Percentiles rank a stretch among this genome's conserved stretches.
Conservation (phyloP, 92 coral and sea anemone genomes). For the Siderastrea radians region DNA sequence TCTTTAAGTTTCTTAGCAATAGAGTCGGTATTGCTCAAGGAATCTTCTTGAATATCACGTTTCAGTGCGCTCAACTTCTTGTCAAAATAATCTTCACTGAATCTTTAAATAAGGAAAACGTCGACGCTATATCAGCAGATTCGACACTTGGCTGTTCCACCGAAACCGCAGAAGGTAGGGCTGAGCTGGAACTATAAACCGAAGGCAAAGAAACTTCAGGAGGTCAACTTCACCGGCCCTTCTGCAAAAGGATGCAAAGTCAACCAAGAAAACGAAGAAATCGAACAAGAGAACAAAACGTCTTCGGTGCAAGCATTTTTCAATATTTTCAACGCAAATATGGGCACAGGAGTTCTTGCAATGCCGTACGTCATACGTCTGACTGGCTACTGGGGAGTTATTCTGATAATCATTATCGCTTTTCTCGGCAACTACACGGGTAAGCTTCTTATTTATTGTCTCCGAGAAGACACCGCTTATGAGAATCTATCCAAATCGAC, state of each 20-base stretch:
- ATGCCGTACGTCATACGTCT: slow-evolving; percentile 91
- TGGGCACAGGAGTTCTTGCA: slow-evolving; percentile 95
- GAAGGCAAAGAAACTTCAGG: too few relatives aligned
- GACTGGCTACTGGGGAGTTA: slow-evolving; percentile 93
- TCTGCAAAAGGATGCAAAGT: slow-evolving; percentile 18
- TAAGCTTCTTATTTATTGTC: slow-evolving; percentile 85
- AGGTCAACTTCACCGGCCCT: slow-evolving; percentile 34
- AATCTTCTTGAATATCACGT: too few relatives aligned
- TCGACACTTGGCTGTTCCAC: too few relatives aligned
- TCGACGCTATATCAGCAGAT: too few relatives aligned
- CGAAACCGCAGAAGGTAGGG: too few relatives aligned
- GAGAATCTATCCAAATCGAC: slow-evolving; percentile 77
- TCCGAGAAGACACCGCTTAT: slow-evolving; percentile 83
- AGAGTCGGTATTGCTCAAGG: too few relatives aligned
- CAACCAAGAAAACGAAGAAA: slow-evolving; percentile 31
- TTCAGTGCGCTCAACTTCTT: too few relatives aligned
- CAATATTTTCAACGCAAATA: slow-evolving; percentile 90
- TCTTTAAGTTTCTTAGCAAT: too few relatives aligned
- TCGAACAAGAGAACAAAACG: slow-evolving; percentile 64
- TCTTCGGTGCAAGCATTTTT: slow-evolving; percentile 87
- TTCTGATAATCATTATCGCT: slow-evolving; percentile 80
- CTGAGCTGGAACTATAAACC: too few relatives aligned
- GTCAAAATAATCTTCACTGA: too few relatives aligned
- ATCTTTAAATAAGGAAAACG: too few relatives aligned
- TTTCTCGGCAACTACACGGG: slow-evolving; percentile 91